Conservation (phyloP, 2,797 vertebrate genomes). For the Malacoctenus gilli region DNA sequence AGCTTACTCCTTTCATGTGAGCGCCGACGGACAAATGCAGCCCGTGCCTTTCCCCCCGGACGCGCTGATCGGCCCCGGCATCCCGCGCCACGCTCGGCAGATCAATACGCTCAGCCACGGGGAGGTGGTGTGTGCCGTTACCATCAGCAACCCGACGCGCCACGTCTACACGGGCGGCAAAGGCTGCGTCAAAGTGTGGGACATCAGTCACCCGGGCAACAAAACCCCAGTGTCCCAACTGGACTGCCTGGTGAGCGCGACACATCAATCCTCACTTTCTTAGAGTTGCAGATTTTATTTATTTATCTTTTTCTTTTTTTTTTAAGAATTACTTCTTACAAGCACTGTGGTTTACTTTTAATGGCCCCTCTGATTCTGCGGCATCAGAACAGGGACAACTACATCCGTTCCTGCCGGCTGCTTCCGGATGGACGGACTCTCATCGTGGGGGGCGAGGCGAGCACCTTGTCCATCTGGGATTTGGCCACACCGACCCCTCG, state of each 20-base stretch:
- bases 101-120: constrained; percentile 87
- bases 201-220: constrained; percentile 96
- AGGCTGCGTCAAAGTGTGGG: constrained; percentile 98
- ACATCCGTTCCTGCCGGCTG: constrained; percentile 95
- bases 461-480: constrained; percentile 96
- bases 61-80: constrained; percentile 84
- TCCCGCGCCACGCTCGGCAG: constrained; percentile 85
- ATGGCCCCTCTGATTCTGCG: constrained; percentile 9
- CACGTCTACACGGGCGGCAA: constrained; percentile 97
- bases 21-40: constrained; percentile 86
- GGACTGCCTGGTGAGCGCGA: constrained; percentile 90
- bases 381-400: constrained; percentile 83
- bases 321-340: not conserved
- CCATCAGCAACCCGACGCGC: constrained; percentile 95
- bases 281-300: not conserved
- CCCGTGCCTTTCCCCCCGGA: constrained; percentile 86
- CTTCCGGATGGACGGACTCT: constrained; percentile 94
- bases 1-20: constrained; percentile 86
- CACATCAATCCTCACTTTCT: not conserved
- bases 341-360: no score
- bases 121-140: constrained; percentile 91
- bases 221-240: constrained; percentile 97
- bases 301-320: not conserved
- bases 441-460: constrained; percentile 94
- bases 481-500: constrained; percentile 92